Percentiles rank a stretch among this genome's conserved stretches.
Conservation (phyloP, 1,140 invertebrate species). For the Chironomus striatipennis region DNA sequence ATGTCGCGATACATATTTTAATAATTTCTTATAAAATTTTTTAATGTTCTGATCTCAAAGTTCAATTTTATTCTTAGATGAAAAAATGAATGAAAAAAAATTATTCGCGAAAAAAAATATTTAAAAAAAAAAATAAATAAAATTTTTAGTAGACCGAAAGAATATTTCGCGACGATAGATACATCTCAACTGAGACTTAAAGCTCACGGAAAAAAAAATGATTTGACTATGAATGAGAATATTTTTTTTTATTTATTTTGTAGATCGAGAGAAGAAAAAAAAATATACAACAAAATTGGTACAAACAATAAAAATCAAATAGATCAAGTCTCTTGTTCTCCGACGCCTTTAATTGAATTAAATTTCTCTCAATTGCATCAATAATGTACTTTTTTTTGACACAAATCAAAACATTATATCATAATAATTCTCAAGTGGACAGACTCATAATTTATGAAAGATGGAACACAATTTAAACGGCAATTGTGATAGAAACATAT, state of each 20-base stretch:
- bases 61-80: neutral
- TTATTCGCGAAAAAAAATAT: neutral
- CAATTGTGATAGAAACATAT: too few species aligned
- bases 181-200: neutral
- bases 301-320: too few species aligned
- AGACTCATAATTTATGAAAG: too few species aligned
- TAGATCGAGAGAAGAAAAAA: too few species aligned
- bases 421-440: too few species aligned
- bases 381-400: neutral
- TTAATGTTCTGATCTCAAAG: neutral
- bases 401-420: constrained; percentile 7
- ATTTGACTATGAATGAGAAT: neutral
- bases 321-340: neutral
- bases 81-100: neutral
- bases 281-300: too few species aligned
- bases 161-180: neutral
- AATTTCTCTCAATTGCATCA: constrained; percentile 8
- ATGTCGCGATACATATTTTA: neutral
- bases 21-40: too few species aligned
- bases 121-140: too few species aligned
- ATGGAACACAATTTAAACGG: too few species aligned
- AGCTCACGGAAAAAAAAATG: too few species aligned
- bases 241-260: neutral
- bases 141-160: neutral
- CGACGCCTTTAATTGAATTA: neutral